A percentile compares a stretch with the other conserved stretches of the same genome.
phyloP scores from a whole-genome alignment of 2,113 vertebrate genomes.

The Plestiodon gilberti region DNA sequence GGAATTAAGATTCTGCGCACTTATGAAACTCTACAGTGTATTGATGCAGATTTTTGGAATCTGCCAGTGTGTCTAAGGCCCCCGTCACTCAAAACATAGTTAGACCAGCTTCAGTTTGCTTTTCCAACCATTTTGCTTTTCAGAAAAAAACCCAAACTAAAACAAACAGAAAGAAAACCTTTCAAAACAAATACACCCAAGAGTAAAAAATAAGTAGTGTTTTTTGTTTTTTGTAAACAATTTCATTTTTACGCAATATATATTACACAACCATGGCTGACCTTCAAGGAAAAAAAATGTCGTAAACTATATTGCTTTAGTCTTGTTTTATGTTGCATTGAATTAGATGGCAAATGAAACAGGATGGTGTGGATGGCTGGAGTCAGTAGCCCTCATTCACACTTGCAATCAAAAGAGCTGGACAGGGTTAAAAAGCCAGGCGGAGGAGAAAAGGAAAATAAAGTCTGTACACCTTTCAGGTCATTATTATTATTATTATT shows the following conservation, averaged over 20 bases:
- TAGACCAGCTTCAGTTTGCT: conserved; percentile 41
- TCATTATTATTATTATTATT: conserved; percentile 69
- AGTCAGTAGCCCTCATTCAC: conserved; percentile 80
- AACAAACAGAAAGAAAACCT: conserved; percentile 56
- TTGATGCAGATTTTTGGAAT: conserved; percentile 59
- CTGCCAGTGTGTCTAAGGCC: conserved; percentile 62
- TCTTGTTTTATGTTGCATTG: conserved; percentile 77
- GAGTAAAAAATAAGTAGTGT: conserved; percentile 77
- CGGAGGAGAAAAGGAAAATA: conserved; percentile 48
- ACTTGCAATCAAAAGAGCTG: conserved; percentile 71
- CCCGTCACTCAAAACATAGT: conserved; percentile 51
- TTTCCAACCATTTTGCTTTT: conserved; percentile 44
- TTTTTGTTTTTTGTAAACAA: conserved; percentile 81
- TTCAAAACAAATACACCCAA: conserved; percentile 64
- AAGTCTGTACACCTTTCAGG: conserved; percentile 91
- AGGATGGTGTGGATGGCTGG: conserved; percentile 74
- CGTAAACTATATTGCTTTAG: conserved; percentile 85
- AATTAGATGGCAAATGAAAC: conserved; percentile 76
- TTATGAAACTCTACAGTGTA: conserved; percentile 71
- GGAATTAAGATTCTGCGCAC: conserved; percentile 61
- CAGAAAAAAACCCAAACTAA: conserved; percentile 51
- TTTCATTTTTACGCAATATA: conserved; percentile 79
- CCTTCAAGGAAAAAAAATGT: conserved; percentile 77
- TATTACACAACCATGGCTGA: conserved; percentile 84
- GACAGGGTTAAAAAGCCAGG: conserved; percentile 60